Percentiles rank a stretch among this genome's conserved stretches.
These are phyloP conservation scores for Himantopus leucocephalus DNA, from an alignment of 2,113 vertebrate genomes.

Conservation along the genomic window DNA sequence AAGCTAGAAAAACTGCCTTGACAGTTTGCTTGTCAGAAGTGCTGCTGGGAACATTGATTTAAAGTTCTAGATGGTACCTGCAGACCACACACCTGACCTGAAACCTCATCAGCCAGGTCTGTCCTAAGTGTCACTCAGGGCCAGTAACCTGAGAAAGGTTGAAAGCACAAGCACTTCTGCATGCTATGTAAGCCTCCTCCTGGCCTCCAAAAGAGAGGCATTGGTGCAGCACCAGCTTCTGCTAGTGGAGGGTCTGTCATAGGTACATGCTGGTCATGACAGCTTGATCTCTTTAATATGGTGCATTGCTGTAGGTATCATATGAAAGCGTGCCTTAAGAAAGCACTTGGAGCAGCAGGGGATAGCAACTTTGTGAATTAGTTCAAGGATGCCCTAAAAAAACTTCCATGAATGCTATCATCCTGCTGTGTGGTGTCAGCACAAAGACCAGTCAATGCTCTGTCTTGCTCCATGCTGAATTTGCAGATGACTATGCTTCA, in stretches of 20 bases:
- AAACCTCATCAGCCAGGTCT: not conserved
- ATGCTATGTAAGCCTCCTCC: fast-evolving
- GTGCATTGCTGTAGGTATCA: not conserved
- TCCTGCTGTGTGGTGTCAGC: not conserved
- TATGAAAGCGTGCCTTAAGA: not conserved
- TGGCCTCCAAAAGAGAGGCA: not conserved
- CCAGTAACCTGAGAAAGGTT: not conserved
- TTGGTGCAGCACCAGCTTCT: not conserved
- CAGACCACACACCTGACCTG: not conserved
- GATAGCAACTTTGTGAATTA: not conserved
- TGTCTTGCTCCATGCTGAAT: not conserved
- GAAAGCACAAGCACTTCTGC: not conserved
- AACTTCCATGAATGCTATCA: not conserved
- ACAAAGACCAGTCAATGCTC: not conserved
- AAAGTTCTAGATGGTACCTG: not conserved
- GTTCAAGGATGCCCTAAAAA: not conserved
- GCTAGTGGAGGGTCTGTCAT: not conserved
- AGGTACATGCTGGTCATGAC: not conserved
- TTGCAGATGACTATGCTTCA: not conserved
- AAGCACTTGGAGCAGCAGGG: not conserved
- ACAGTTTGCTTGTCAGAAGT: not conserved
- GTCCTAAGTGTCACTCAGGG: not conserved
- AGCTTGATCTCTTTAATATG: not conserved
- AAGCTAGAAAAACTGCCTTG: not conserved
- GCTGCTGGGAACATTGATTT: not conserved